Conservation (phyloP, 2,797 vertebrate species). For the Cyclopterus lumpus region DNA sequence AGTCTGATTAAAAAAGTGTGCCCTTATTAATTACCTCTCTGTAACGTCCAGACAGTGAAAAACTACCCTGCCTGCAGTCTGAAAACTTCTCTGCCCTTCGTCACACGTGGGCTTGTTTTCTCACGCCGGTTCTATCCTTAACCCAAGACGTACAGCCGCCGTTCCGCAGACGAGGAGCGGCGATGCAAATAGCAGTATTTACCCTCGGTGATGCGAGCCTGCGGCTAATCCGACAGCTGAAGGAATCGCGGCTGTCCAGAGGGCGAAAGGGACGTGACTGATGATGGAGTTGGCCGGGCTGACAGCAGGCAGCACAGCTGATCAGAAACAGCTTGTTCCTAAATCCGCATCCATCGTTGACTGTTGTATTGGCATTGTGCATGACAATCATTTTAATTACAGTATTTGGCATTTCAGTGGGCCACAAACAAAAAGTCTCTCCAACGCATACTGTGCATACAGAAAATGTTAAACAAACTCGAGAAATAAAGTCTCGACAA, state of each 20-base stretch:
- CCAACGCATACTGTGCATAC: not conserved
- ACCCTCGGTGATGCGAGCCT: conserved; percentile 35
- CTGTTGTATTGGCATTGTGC: conserved; percentile 31
- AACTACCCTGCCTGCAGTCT: conserved; percentile 43
- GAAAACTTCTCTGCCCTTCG: conserved; percentile 52
- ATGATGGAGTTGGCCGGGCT: conserved; percentile 53
- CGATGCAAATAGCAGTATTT: conserved; percentile 28
- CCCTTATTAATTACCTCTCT: conserved; percentile 68
- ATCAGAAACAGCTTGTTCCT: conserved; percentile 64
- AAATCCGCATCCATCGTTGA: conserved; percentile 47
- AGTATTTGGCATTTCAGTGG: not conserved
- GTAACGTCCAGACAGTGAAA: conserved; percentile 56
- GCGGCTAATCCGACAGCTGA: conserved; percentile 42
- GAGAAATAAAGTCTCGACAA: not conserved
- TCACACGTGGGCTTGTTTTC: conserved; percentile 42
- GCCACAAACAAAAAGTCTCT: not conserved
- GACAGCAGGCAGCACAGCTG: conserved; percentile 50
- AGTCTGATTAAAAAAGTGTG: conserved; percentile 68
- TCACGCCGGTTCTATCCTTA: conserved; percentile 15
- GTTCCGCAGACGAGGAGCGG: conserved; percentile 5
- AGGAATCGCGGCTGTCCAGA: conserved; percentile 42
- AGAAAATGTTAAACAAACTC: not conserved
- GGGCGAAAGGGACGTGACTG: conserved; percentile 52
- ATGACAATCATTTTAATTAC: conserved; percentile 5
- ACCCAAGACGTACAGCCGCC: conserved; percentile 42